A percentile compares a stretch with the other conserved stretches of the same genome.
Conservation (phyloP, 2,113 vertebrate species). For the Hemichromis elongatus region DNA sequence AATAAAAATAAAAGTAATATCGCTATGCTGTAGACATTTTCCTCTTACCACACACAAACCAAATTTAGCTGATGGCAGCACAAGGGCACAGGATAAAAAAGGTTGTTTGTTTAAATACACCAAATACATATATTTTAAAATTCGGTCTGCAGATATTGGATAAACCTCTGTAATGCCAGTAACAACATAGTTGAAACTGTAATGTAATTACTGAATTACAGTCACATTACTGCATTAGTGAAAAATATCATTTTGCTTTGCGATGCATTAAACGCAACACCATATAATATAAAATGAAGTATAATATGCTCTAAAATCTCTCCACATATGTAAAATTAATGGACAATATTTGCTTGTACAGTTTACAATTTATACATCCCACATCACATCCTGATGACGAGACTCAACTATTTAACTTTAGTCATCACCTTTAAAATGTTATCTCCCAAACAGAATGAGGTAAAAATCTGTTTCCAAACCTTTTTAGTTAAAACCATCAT, state of each 20-base stretch:
- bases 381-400: too few species aligned
- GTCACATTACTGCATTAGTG: neutral
- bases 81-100: neutral
- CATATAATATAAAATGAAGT: too few species aligned
- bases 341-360: too few species aligned
- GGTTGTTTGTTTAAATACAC: neutral
- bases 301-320: too few species aligned
- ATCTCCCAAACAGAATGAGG: neutral
- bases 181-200: neutral
- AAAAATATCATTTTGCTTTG: neutral
- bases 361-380: too few species aligned
- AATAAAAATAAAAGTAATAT: neutral
- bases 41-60: neutral
- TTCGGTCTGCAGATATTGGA: neutral
- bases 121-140: neutral
- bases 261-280: too few species aligned
- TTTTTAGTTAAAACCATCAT: neutral
- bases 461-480: neutral
- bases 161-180: neutral
- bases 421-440: neutral
- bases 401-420: neutral
- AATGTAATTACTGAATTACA: neutral
- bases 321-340: too few species aligned
- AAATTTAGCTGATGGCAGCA: neutral
- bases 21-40: neutral